These are phyloP conservation scores for Heloderma charlesbogerti DNA, from an alignment of 2,113 vertebrate genomes.

Conservation along the genomic window DNA sequence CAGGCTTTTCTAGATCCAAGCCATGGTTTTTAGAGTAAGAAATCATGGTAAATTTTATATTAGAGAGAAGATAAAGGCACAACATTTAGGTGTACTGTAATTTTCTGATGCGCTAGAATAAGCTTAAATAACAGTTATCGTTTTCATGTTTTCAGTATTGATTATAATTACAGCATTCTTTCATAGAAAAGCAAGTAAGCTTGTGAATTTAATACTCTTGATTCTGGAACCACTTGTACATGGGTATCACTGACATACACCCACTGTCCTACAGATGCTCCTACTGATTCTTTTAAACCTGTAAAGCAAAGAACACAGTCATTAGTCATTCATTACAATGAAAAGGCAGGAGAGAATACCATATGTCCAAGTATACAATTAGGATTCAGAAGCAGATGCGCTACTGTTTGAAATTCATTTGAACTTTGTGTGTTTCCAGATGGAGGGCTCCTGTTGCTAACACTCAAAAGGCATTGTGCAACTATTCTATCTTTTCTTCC, in stretches of 20 bases:
- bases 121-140: conserved; percentile 52
- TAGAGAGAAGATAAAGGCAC: conserved; percentile 73
- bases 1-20: background rate
- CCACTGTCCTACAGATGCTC: conserved; percentile 88
- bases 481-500: too few relatives aligned
- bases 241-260: conserved; percentile 94
- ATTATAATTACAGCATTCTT: conserved; percentile 79
- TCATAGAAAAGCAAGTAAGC: conserved; percentile 99
- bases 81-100: conserved; percentile 68
- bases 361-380: background rate
- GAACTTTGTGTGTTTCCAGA: background rate
- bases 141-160: conserved; percentile 28
- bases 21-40: conserved; percentile 39
- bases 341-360: conserved; percentile 33
- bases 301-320: conserved; percentile 69
- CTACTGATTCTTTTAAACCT: conserved; percentile 86
- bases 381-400: conserved; percentile 13
- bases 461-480: too few relatives aligned
- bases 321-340: conserved; percentile 17
- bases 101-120: conserved; percentile 64
- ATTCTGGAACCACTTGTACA: conserved; percentile 93
- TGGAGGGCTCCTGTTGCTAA: too few relatives aligned
- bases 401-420: background rate
- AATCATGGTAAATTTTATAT: conserved; percentile 53
- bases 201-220: conserved; percentile 94